phyloP scores from a whole-genome alignment of 2,888 invertebrate genomes.

The Lochmaea capreae region DNA sequence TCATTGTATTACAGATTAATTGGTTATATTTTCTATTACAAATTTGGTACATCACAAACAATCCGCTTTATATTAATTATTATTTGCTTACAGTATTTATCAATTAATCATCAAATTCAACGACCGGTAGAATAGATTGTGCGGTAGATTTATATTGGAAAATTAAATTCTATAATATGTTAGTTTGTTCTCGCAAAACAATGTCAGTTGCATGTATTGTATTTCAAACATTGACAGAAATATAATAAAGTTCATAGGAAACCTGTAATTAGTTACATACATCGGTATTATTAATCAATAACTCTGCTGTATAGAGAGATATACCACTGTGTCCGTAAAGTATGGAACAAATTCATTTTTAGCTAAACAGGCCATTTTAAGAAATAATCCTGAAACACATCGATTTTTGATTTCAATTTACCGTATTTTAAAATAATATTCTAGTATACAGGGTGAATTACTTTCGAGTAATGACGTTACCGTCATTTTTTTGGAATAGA shows the following conservation, averaged over 20 bases:
- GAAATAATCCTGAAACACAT: too few species aligned
- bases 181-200: conserved; percentile 15
- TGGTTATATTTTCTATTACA: conserved; percentile 21
- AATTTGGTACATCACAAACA: conserved; percentile 26
- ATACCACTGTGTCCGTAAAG: too few species aligned
- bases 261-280: background rate
- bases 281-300: too few species aligned
- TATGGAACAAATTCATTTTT: too few species aligned
- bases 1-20: conserved; percentile 1
- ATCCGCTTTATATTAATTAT: conserved; percentile 26
- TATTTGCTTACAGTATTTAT: conserved; percentile 28
- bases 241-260: background rate
- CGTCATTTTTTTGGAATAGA: too few species aligned
- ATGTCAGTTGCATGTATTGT: conserved; percentile 19
- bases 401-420: too few species aligned
- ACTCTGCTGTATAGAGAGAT: too few species aligned
- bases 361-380: too few species aligned
- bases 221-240: background rate
- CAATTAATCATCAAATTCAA: conserved; percentile 30
- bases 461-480: too few species aligned
- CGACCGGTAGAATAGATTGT: conserved; percentile 9
- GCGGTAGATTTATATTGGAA: conserved; percentile 22
- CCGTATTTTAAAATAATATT: too few species aligned
- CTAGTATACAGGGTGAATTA: too few species aligned
- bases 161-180: conserved; percentile 18